These are phyloP conservation scores for Agriotes lineatus DNA, from an alignment of 2,888 invertebrate species.

Conservation along the genomic window DNA sequence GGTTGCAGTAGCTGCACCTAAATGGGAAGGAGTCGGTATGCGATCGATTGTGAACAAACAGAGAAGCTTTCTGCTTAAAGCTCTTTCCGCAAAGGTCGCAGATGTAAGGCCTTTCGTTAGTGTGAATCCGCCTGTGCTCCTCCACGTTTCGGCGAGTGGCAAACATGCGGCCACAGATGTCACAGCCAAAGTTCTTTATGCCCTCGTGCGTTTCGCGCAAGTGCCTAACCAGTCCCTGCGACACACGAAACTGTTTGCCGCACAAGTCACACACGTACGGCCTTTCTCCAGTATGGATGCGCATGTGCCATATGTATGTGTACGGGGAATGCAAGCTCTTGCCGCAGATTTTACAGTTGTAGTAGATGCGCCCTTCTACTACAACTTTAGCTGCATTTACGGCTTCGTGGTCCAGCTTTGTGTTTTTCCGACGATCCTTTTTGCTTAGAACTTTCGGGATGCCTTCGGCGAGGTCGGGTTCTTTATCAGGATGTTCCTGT, in stretches of 20 bases:
- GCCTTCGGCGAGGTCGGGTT: constrained; percentile 26
- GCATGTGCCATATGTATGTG: constrained; percentile 73
- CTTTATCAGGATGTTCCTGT: constrained; percentile 52
- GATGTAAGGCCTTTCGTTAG: constrained; percentile 71
- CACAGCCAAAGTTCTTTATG: constrained; percentile 72
- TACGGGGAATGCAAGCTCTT: constrained; percentile 73
- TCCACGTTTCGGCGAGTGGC: constrained; percentile 73
- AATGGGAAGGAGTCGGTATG: constrained; percentile 71
- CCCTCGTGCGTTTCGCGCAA: constrained; percentile 74
- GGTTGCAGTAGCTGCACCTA: constrained; percentile 72
- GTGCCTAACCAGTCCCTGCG: constrained; percentile 74
- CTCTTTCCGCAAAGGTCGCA: constrained; percentile 73
- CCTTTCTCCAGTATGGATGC: constrained; percentile 76
- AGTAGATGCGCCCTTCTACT: constrained; percentile 69
- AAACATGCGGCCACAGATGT: constrained; percentile 71
- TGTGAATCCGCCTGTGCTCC: constrained; percentile 73
- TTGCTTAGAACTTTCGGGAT: constrained; percentile 32
- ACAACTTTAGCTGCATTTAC: constrained; percentile 63
- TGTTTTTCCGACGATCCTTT: constrained; percentile 53
- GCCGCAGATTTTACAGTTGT: constrained; percentile 71
- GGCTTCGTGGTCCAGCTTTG: constrained; percentile 64
- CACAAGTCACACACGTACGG: constrained; percentile 77
- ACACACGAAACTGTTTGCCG: constrained; percentile 76
- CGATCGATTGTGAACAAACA: constrained; percentile 73
- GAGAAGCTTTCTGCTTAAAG: constrained; percentile 75